A percentile compares a stretch with the other conserved stretches of the same genome.
Evolutionary conservation across 2,888 invertebrate species (phyloP).

Genomic region (Scaptomyza reducta): DNA sequence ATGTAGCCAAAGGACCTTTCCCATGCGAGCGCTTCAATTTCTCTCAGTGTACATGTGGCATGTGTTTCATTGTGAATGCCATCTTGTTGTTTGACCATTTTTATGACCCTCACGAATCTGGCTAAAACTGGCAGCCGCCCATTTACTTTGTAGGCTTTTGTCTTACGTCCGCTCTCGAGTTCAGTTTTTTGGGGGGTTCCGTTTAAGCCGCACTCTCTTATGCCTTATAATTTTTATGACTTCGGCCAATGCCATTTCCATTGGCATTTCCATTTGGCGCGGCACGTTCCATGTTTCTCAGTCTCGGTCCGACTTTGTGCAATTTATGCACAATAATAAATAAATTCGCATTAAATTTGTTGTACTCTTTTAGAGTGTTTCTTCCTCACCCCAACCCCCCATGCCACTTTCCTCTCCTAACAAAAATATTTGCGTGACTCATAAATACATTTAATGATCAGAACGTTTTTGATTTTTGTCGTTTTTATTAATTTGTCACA

Average conservation of each 20-base stretch:
- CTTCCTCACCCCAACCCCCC: neutral
- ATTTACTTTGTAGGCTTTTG: constrained; percentile 54
- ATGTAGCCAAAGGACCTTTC: neutral
- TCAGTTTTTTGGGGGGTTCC: neutral
- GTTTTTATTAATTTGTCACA: constrained; percentile 64
- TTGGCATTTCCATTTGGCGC: constrained; percentile 36
- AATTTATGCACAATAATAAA: constrained; percentile 66
- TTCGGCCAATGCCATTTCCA: constrained; percentile 52
- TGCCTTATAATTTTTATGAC: constrained; percentile 59
- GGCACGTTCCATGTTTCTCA: constrained; percentile 39
- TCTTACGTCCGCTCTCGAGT: constrained; percentile 36
- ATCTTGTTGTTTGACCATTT: constrained; percentile 57
- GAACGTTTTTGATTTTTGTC: constrained; percentile 60
- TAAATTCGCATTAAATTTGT: constrained; percentile 57
- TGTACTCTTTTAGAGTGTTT: constrained; percentile 35
- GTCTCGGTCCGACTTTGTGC: constrained; percentile 38
- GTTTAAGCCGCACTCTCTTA: constrained; percentile 28
- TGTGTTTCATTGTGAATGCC: constrained; percentile 54
- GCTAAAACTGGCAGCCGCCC: constrained; percentile 17
- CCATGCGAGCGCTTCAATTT: neutral
- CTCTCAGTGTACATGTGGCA: constrained; percentile 25
- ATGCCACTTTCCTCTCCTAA: neutral
- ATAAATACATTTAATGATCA: constrained; percentile 63
- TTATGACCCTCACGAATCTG: constrained; percentile 59
- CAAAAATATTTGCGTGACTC: constrained; percentile 55